These are phyloP conservation scores for Cynaeus angustus DNA, from an alignment of 2,888 invertebrate genomes.

Conservation along the genomic window DNA sequence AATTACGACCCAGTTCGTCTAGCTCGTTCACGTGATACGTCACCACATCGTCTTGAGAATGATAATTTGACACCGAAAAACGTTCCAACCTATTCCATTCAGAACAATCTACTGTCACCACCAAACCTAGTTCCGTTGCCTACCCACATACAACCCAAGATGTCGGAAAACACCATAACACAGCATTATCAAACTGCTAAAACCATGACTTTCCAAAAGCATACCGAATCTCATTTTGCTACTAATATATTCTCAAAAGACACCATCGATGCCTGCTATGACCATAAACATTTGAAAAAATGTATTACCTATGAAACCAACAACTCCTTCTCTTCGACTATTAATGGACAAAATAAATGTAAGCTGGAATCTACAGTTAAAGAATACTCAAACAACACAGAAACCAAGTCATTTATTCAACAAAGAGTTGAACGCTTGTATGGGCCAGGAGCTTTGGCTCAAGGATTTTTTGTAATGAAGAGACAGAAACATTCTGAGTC, in stretches of 20 bases:
- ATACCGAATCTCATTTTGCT: constrained; percentile 60
- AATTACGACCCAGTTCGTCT: constrained; percentile 87
- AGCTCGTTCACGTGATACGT: constrained; percentile 78
- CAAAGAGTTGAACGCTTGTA: constrained; percentile 91
- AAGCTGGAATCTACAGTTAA: constrained; percentile 60
- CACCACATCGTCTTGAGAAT: constrained; percentile 77
- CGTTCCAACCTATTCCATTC: constrained; percentile 61
- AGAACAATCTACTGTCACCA: constrained; percentile 69
- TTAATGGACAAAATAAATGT: constrained; percentile 59
- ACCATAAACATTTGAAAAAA: constrained; percentile 59
- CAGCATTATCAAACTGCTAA: constrained; percentile 61
- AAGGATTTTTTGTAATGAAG: constrained; percentile 85
- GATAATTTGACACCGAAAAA: constrained; percentile 60
- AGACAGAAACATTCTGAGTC: constrained; percentile 71
- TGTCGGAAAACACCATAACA: constrained; percentile 60
- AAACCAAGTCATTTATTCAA: constrained; percentile 87
- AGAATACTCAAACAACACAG: constrained; percentile 66
- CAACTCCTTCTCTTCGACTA: constrained; percentile 53
- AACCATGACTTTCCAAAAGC: constrained; percentile 59
- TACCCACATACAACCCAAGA: constrained; percentile 54
- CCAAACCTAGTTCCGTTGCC: constrained; percentile 70
- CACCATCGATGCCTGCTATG: constrained; percentile 66
- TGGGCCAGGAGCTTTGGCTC: constrained; percentile 90
- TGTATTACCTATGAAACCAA: constrained; percentile 61
- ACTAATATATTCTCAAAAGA: constrained; percentile 64